Conservation (phyloP, 1,140 invertebrate species). For the Eurosta solidaginis region DNA sequence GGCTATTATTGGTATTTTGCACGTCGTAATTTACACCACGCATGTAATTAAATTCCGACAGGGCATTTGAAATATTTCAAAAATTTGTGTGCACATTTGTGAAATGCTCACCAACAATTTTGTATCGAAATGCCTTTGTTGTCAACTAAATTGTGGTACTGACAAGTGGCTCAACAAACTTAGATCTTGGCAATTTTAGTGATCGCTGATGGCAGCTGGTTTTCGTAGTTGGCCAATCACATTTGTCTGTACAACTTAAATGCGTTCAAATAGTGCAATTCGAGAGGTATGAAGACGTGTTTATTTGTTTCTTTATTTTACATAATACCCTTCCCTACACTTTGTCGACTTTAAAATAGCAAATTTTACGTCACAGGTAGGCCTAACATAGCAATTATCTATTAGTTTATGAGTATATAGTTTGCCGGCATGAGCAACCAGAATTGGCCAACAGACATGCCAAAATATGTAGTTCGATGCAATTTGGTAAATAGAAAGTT, state of each 20-base stretch:
- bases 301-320: not conserved
- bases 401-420: no score
- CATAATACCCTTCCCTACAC: not conserved
- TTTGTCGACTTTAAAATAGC: not conserved
- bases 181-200: not conserved
- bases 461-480: not conserved
- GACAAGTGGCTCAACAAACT: not conserved
- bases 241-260: not conserved
- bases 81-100: not conserved
- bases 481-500: not conserved
- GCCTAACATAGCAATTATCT: not conserved
- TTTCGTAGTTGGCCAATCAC: not conserved
- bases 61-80: no score
- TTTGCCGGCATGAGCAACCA: no score
- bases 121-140: not conserved
- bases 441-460: not conserved
- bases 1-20: no score
- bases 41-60: no score
- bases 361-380: not conserved
- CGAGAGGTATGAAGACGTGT: no score
- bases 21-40: no score
- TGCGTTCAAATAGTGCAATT: no score
- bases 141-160: conserved; percentile 3
- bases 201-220: not conserved
- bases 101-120: not conserved